Base-by-base conservation (phyloP, 1,140 invertebrate genomes). In the Drosophila quadrilineata region DNA sequence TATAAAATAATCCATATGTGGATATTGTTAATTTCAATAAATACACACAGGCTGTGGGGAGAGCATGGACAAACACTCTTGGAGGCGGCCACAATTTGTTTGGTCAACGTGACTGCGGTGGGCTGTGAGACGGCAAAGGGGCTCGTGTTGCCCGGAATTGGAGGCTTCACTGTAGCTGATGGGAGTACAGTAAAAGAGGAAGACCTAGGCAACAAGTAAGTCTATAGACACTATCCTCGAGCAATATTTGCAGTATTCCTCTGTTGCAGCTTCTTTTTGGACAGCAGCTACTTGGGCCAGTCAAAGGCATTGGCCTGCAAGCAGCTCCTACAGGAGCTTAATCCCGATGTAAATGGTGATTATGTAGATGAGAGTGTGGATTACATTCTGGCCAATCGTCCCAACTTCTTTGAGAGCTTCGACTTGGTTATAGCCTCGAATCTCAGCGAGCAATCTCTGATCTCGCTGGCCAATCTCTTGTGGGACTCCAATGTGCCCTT, bases 51-150 rank as follows among this genome's bases (percentile, higher is more conserved):
- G 89, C 92, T 99, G 76, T 99, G 98, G 98, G 98, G 98, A 57
- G 98, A 99, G 90, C 96, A 99, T 91, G 98, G 98, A 0, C 98
- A 99, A 91, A 89, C 92, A 56, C 92, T 94, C 5, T 91, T 99
- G 31, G 98, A 99, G 92, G 91, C 91, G 46, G 94, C 97, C 19
- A 95, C 96, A 90, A 93, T 99, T 80, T 99, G 98, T 89, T 87
- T 99, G 3, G 95, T 99, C 63, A 98, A 99, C 92, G 97, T 97
- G 1, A 98, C 94, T 52, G 97, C 96, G 6, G 92, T 98, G 46
- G 98, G 98, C 22, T 98, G 97, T 33, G 98, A 99, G 92, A 95
- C 97, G 48, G 90, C 99, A 16, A 99, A 99, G 91, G 97, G 96
- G 41, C 92, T 99, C 6, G 95, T 99, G 10, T 91, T 99, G 22